These are phyloP conservation scores for Lordiphosa andalusiaca DNA, from an alignment of 2,888 invertebrate genomes.

Conservation along the genomic window DNA sequence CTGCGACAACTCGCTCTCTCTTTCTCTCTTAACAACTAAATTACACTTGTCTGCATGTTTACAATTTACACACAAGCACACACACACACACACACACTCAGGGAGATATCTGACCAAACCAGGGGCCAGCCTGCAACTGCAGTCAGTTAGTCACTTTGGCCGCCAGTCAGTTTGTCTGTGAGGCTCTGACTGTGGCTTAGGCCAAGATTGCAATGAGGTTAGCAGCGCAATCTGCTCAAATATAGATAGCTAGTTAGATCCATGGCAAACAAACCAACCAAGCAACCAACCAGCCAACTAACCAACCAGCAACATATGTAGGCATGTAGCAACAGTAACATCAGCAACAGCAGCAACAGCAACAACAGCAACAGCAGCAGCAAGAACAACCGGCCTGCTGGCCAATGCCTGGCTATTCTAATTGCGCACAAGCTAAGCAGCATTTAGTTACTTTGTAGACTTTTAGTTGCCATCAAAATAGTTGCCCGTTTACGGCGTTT, in stretches of 20 bases:
- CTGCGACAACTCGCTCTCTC: slow-evolving; percentile 25
- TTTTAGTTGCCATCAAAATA: slow-evolving; percentile 68
- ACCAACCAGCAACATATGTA: slow-evolving; percentile 61
- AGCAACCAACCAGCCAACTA: slow-evolving; percentile 35
- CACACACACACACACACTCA: slow-evolving; percentile 19
- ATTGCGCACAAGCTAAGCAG: slow-evolving; percentile 75
- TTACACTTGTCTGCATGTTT: slow-evolving; percentile 75
- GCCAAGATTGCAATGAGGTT: slow-evolving; percentile 67
- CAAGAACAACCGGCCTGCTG: slow-evolving; percentile 38
- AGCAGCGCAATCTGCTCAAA: slow-evolving; percentile 76
- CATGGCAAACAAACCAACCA: slow-evolving; percentile 38
- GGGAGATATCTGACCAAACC: slow-evolving; percentile 59
- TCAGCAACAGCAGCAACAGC: slow-evolving; percentile 18
- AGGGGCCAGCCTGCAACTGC: slow-evolving; percentile 22
- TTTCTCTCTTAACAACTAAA: slow-evolving; percentile 64
- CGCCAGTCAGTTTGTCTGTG: slow-evolving; percentile 42
- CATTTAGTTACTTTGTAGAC: slow-evolving; percentile 73
- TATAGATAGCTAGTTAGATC: slow-evolving; percentile 74
- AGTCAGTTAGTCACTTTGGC: slow-evolving; percentile 33
- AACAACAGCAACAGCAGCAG: slow-evolving; percentile 17
- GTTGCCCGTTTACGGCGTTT: slow-evolving; percentile 49
- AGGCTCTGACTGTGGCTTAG: slow-evolving; percentile 33
- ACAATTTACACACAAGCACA: slow-evolving; percentile 52
- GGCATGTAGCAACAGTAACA: slow-evolving; percentile 60
- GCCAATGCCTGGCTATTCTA: slow-evolving; percentile 54